phyloP scores from a whole-genome alignment of 37 sponge, comb jelly and placozoan genomes.

The Geodia barretti region DNA sequence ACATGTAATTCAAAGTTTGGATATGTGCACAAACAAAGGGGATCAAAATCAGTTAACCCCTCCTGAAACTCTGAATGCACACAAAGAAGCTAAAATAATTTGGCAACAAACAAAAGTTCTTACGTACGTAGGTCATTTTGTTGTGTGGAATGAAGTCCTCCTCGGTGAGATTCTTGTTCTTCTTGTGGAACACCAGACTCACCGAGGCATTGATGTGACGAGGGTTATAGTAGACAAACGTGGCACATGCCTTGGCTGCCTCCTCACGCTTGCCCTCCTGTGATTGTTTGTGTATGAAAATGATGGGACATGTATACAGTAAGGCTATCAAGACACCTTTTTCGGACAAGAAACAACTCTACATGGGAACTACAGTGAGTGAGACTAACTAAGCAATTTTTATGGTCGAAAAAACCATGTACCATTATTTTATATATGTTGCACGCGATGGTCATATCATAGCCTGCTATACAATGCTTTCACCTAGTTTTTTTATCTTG shows the following conservation, averaged over 20 bases:
- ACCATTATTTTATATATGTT: not conserved
- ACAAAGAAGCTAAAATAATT: not conserved
- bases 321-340: not conserved
- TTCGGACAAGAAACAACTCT: not conserved
- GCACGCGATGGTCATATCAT: no score
- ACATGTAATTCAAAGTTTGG: no score
- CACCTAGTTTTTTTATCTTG: no score
- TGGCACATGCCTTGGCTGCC: conserved; percentile 43
- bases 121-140: conserved; percentile 26
- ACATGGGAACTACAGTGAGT: not conserved
- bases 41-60: no score
- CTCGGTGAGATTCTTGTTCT: conserved; percentile 12
- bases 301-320: no score
- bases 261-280: conserved; percentile 34
- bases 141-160: conserved; percentile 24
- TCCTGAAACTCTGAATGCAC: not conserved
- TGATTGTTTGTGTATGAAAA: not conserved
- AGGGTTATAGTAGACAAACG: conserved; percentile 39
- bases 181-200: conserved; percentile 36
- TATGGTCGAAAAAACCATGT: not conserved
- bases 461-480: no score
- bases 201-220: conserved; percentile 11
- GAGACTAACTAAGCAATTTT: not conserved
- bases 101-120: not conserved
- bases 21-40: not conserved